Percentiles rank a stretch among this genome's conserved stretches.
phyloP scores from a whole-genome alignment of 2,113 vertebrate genomes.

The Macquaria ambigua region DNA sequence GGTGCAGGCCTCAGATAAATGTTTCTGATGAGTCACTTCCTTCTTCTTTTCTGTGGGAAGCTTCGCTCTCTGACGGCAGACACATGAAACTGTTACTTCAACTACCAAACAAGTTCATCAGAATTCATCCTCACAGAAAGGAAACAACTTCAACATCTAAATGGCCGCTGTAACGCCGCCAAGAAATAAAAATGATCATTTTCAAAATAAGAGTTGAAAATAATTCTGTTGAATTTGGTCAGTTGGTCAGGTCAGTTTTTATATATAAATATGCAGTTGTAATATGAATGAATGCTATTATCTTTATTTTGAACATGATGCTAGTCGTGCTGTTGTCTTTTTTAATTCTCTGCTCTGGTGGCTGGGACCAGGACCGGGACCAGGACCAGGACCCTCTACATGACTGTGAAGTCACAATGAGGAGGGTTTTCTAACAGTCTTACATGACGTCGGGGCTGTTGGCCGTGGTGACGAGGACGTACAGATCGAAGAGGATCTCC shows the following conservation, averaged over 20 bases:
- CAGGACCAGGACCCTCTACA: too few relatives aligned
- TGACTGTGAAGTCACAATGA: neutral
- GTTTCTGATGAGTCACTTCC: conserved; percentile 22
- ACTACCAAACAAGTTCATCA: neutral
- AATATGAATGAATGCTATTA: too few relatives aligned
- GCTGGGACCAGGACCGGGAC: too few relatives aligned
- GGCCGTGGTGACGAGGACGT: conserved; percentile 93
- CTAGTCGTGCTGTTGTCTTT: too few relatives aligned
- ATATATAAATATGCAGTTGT: too few relatives aligned
- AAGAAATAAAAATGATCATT: too few relatives aligned
- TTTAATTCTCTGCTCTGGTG: too few relatives aligned
- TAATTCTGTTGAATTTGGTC: too few relatives aligned
- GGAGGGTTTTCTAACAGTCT: conserved; percentile 9
- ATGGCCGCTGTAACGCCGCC: neutral
- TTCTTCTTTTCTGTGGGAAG: conserved; percentile 15
- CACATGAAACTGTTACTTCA: neutral
- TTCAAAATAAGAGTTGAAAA: too few relatives aligned
- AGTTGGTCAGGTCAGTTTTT: too few relatives aligned
- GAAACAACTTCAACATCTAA: neutral
- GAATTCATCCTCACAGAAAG: neutral
- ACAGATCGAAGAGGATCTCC: conserved; percentile 91
- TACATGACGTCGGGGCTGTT: conserved; percentile 97
- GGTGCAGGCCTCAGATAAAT: neutral
- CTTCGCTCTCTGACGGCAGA: neutral
- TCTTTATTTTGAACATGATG: too few relatives aligned